Base-by-base conservation (phyloP, 2,888 invertebrate species). In the Nephrotoma flavescens region DNA sequence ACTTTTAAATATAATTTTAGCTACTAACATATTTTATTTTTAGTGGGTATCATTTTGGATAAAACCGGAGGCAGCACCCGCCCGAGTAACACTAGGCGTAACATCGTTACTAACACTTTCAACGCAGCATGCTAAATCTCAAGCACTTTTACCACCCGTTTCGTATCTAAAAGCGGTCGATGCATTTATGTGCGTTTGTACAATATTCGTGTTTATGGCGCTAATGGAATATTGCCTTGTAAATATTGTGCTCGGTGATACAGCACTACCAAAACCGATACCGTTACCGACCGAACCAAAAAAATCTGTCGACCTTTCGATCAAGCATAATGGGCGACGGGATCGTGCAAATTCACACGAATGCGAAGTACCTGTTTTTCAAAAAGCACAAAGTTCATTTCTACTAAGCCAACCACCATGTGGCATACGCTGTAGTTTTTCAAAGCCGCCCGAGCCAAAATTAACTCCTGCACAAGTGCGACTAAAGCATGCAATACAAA, bases 41-140 rank as follows among this genome's bases (percentile, higher is more conserved):
- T 91, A 96, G 94, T 97, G 97, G 97, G 96, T 97, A 4, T 97
- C 97, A 0, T 98, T 98, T 92, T 98, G 97, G 97, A 97, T 98
- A 89, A 97, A 97, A 90, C 97, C 97, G 0, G 98, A 98, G 91
- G 97, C 97, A 0, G 97, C 97, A 4, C 98, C 98, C 0, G 98
- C 98, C 31, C 93, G 98, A 5, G 98, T 98, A 42, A 98, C 98
- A 0, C 93, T 98, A 0, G 98, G 98, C 19, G 97, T 98, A 87
- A 97, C 97, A 87, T 97, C 97, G 44, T 92, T 97, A 71, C 94
- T 97, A 86, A 97, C 97, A 2, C 92, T 97, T 2, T 97, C 97
- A 12, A 97, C 97, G 2, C 97, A 97, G 90, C 97, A 97, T 91
- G 97, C 97, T 12, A 97, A 97, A 92, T 97, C 97, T 88, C 97